Evolutionary conservation across 2,797 vertebrate genomes (phyloP), one percentile per base, ranked within the genome.

Genomic region (Vultur gryphus): DNA sequence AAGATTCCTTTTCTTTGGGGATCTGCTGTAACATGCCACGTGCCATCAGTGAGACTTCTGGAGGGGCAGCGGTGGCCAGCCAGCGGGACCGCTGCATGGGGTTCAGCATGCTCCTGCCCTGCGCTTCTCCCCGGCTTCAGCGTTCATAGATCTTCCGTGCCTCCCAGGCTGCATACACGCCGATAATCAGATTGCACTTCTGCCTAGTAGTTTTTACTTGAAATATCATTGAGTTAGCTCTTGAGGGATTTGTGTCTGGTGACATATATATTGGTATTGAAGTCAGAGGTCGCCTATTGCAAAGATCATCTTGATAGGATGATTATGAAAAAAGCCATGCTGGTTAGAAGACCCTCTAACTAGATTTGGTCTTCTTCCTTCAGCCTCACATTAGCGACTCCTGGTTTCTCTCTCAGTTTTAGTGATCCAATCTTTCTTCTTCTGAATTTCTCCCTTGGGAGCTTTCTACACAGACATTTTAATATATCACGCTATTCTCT

Each of bases 201-300:
- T 97, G 83, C 93, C 81, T 57, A 39, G 93, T 57, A 73, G 92
- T 78, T 90, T 89, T 95, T 72, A 94, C 86, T 94, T 89, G 51
- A 92, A 80, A 72, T 95, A 95, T 90, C 93, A 92, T 85, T 94
- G 91, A 94, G 88, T 94, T 97, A 93, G 86, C 73, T 94, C 86
- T 95, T 97, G 95, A 96, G 90, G 86, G 96, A 97, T 97, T 96
- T 89, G 88, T 93, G 92, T 94, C 96, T 95, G 90, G 88, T 95
- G 96, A 90, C 92, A 95, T 91, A 92, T 90, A 89, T 95, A 90
- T 97, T 93, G 90, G 84, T 87, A 83, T 12, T 9, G 11, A 93
- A 95, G 95, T 85, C 94, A 97, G 93, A 95, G 94, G 94, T 96
- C 41, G 2, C 72, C 64, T 65, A 64, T 89, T 93, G 86, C 93